These are phyloP conservation scores for Andrena camellia DNA, from an alignment of 2,888 invertebrate species.

Conservation along the genomic window DNA sequence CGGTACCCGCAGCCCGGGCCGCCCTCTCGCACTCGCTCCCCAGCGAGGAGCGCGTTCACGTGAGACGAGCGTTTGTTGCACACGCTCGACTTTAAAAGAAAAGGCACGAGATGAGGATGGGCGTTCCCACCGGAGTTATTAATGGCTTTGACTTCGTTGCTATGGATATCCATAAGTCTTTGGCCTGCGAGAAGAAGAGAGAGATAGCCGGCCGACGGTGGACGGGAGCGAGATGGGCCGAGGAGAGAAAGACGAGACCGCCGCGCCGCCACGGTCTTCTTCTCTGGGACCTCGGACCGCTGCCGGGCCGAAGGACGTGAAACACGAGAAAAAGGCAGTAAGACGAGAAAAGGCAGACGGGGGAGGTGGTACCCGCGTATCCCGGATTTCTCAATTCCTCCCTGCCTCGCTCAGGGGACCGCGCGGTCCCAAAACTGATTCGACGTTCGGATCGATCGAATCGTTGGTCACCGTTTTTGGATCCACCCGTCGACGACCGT, in stretches of 20 bases:
- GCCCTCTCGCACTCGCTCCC: slow-evolving; percentile 3
- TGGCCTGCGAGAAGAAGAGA: slow-evolving; percentile 72
- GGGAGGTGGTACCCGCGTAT: slow-evolving; percentile 48
- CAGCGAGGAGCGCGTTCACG: slow-evolving; percentile 57
- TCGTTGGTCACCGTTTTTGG: background rate
- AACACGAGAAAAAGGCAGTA: slow-evolving; percentile 72
- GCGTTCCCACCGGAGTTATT: slow-evolving; percentile 85
- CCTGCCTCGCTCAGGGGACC: no score
- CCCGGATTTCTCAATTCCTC: slow-evolving; percentile 62
- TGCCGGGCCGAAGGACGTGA: slow-evolving; percentile 71
- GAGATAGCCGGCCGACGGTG: slow-evolving; percentile 33
- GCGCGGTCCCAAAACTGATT: background rate
- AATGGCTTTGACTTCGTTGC: slow-evolving; percentile 85
- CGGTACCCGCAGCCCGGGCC: background rate
- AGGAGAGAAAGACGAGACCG: slow-evolving; percentile 58
- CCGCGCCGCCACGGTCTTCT: slow-evolving; percentile 63
- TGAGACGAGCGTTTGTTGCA: slow-evolving; percentile 76
- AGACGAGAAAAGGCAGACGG: slow-evolving; percentile 62
- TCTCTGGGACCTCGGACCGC: slow-evolving; percentile 66
- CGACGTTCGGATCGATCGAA: slow-evolving; percentile 7
- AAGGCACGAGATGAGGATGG: slow-evolving; percentile 84
- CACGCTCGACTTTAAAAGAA: slow-evolving; percentile 84
- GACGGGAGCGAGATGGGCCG: slow-evolving; percentile 34
- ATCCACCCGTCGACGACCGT: background rate
- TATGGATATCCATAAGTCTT: slow-evolving; percentile 85